phyloP scores from a whole-genome alignment of 2,113 vertebrate species.

The Microcebus jonahi region DNA sequence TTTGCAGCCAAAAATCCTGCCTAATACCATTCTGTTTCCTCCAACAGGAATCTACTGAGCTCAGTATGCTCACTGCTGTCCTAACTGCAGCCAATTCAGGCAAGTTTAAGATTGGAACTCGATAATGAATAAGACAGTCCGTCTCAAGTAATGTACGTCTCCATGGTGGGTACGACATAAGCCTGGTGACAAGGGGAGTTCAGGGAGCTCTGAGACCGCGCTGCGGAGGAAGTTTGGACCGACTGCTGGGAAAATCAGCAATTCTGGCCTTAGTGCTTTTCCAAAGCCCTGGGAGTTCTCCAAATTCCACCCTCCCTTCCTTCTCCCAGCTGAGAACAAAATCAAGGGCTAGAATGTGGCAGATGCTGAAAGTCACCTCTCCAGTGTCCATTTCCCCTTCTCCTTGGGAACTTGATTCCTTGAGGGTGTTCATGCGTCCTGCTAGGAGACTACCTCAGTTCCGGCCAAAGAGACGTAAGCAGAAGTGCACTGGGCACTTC shows the following conservation, averaged over 20 bases:
- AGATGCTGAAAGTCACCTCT: not conserved
- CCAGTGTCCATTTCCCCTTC: not conserved
- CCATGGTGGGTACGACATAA: not conserved
- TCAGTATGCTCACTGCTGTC: not conserved
- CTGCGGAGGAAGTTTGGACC: not conserved
- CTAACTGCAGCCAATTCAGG: not conserved
- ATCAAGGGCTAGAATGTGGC: not conserved
- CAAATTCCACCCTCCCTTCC: rapidly evolving
- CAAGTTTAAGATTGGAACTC: slow-evolving; percentile 24
- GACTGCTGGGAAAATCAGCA: not conserved
- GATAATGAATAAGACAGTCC: not conserved
- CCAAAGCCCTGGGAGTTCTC: not conserved
- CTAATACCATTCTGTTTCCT: slow-evolving; percentile 20
- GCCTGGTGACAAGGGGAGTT: not conserved
- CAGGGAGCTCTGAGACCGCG: not conserved
- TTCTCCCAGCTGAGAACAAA: not conserved
- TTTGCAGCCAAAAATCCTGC: not conserved
- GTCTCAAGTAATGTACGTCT: not conserved
- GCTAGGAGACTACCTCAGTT: not conserved
- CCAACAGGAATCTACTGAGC: not conserved
- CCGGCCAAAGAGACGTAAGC: not conserved
- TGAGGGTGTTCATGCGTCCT: not conserved
- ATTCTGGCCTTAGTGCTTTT: not conserved
- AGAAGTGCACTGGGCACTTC: not conserved
- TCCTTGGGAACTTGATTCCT: not conserved